A percentile compares a stretch with the other conserved stretches of the same genome.
phyloP scores from a whole-genome alignment of 2,113 vertebrate genomes.

The Paradoxurus hermaphroditus region DNA sequence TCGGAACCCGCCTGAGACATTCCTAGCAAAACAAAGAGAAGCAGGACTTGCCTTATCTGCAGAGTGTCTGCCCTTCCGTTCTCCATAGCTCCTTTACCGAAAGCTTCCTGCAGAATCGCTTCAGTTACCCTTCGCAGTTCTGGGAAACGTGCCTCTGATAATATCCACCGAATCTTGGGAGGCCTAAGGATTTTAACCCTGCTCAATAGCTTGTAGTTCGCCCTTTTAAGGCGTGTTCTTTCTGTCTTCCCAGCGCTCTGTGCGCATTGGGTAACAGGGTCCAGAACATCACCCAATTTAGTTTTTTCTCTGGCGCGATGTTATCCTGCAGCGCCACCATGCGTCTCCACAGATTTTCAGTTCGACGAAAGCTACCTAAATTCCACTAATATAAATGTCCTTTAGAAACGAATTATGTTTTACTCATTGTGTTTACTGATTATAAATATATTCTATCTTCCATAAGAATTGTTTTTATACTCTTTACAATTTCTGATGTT shows the following conservation, averaged over 20 bases:
- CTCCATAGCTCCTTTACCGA: constrained; percentile 40
- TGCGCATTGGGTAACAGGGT: not conserved
- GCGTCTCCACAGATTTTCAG: constrained; percentile 46
- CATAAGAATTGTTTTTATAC: not conserved
- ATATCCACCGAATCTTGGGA: not conserved
- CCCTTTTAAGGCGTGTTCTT: not conserved
- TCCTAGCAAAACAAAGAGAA: constrained; percentile 80
- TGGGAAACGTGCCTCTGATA: not conserved
- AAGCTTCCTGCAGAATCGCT: not conserved
- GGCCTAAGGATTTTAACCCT: constrained; percentile 73
- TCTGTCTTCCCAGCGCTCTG: not conserved
- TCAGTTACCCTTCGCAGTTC: not conserved
- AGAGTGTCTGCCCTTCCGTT: not conserved
- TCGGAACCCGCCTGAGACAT: constrained; percentile 49
- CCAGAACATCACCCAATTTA: not conserved
- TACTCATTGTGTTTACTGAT: not conserved
- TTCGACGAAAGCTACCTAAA: constrained; percentile 1
- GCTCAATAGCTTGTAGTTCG: not conserved
- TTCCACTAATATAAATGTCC: not conserved
- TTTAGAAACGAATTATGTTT: not conserved
- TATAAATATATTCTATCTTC: not conserved
- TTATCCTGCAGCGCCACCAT: constrained; percentile 77
- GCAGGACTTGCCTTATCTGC: constrained; percentile 73
- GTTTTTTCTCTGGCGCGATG: not conserved
- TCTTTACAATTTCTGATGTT: not conserved